Conservation (phyloP, 2,888 invertebrate genomes). For the Oscheius myriophilus region DNA sequence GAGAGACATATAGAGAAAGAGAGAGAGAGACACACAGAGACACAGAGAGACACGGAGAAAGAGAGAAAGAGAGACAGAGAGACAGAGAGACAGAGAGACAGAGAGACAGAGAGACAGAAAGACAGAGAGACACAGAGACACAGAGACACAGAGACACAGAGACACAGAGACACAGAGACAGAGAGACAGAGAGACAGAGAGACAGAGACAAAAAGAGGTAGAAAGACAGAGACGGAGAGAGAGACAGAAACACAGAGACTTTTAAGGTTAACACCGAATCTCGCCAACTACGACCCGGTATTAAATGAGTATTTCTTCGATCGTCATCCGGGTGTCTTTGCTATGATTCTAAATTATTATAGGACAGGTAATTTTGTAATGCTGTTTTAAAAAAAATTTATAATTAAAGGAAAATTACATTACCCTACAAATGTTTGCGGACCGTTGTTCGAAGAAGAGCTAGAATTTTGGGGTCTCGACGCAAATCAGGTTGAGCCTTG, state of each 20-base stretch:
- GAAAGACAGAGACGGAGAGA: no score
- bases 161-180: neutral
- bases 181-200: no score
- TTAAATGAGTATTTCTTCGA: conserved; percentile 99
- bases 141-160: no score
- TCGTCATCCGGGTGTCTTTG: conserved; percentile 88
- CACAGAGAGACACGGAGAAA: no score
- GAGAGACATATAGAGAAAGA: no score
- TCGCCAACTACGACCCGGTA: conserved; percentile 98
- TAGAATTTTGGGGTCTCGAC: conserved; percentile 99
- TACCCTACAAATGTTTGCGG: conserved; percentile 99
- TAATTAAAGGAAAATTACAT: conserved; percentile 84
- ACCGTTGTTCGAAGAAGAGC: conserved; percentile 96
- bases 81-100: no score
- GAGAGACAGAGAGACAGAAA: no score
- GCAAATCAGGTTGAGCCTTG: conserved; percentile 98
- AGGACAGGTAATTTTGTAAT: conserved; percentile 58
- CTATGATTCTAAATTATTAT: conserved; percentile 93
- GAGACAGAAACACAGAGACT: neutral
- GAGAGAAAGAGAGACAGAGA: neutral
- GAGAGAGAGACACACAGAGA: no score
- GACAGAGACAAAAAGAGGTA: no score
- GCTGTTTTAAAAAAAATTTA: conserved; percentile 6
- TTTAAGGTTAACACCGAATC: conserved; percentile 83
- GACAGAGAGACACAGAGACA: no score